Evolutionary conservation across 2,797 vertebrate species (phyloP).

Genomic region (Danio choprae): DNA sequence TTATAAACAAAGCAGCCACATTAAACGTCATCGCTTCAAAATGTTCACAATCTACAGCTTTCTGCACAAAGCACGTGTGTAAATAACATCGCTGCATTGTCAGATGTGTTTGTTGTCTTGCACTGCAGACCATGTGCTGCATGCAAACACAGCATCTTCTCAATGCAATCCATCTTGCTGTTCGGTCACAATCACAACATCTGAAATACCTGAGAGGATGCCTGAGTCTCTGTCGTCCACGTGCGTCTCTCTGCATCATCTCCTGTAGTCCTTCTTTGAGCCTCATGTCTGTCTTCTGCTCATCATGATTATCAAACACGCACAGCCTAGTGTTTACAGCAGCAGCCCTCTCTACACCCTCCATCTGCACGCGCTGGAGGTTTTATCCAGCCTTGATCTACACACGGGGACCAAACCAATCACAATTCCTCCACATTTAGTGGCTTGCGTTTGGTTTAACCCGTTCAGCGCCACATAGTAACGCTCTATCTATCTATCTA

Average conservation of each 20-base stretch:
- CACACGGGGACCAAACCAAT: constrained; percentile 31
- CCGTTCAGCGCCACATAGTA: constrained; percentile 1
- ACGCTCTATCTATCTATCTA: neutral
- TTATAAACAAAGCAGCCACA: neutral
- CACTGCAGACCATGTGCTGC: constrained; percentile 38
- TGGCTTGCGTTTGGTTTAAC: constrained; percentile 26
- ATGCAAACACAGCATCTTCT: constrained; percentile 21
- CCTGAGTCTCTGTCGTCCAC: constrained; percentile 30
- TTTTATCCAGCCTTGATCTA: constrained; percentile 25
- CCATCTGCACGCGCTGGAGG: constrained; percentile 33
- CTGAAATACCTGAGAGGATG: constrained; percentile 47
- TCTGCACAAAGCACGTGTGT: neutral
- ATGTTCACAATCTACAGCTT: neutral
- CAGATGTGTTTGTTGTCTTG: constrained; percentile 7
- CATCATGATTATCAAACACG: constrained; percentile 12
- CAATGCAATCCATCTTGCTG: neutral
- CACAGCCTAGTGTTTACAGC: constrained; percentile 35
- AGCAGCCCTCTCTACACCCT: constrained; percentile 1
- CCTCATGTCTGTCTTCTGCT: constrained; percentile 8
- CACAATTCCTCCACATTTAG: constrained; percentile 25
- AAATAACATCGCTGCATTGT: neutral
- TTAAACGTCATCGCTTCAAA: neutral
- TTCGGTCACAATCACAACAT: constrained; percentile 2
- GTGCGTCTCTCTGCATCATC: constrained; percentile 49
- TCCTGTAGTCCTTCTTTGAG: constrained; percentile 24